Evolutionary conservation across 2,113 vertebrate genomes (phyloP).

Genomic region (Zosterops pallidus): DNA sequence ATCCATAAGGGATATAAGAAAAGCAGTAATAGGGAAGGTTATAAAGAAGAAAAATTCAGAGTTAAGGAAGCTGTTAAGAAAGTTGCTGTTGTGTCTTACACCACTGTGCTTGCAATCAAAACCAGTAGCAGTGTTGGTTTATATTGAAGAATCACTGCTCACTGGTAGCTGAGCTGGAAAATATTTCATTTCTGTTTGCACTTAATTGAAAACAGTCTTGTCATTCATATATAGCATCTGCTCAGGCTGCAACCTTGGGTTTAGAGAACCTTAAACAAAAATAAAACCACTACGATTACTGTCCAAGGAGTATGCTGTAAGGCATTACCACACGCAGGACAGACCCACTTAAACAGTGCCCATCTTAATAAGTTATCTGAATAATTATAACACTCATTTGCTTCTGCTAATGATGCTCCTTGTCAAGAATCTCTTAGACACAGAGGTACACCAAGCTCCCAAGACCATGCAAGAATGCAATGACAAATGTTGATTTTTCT

Average conservation of each 20-base stretch:
- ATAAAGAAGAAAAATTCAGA: background rate
- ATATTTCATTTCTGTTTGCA: background rate
- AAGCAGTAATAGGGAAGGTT: background rate
- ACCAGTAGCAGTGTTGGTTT: background rate
- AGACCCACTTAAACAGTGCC: background rate
- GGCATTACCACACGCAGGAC: background rate
- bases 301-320: background rate
- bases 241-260: background rate
- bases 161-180: background rate
- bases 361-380: background rate
- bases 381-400: background rate
- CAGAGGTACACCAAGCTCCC: background rate
- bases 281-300: background rate
- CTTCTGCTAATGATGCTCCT: background rate
- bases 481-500: background rate
- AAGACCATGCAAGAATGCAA: background rate
- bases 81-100: background rate
- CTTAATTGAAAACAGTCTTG: background rate
- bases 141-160: background rate
- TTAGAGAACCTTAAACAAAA: conserved; percentile 5
- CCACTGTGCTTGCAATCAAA: background rate
- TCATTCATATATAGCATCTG: background rate
- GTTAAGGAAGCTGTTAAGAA: background rate
- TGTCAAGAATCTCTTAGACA: background rate
- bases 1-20: background rate